phyloP scores from a whole-genome alignment of 1,140 invertebrate genomes.

The Cherax quadricarinatus region DNA sequence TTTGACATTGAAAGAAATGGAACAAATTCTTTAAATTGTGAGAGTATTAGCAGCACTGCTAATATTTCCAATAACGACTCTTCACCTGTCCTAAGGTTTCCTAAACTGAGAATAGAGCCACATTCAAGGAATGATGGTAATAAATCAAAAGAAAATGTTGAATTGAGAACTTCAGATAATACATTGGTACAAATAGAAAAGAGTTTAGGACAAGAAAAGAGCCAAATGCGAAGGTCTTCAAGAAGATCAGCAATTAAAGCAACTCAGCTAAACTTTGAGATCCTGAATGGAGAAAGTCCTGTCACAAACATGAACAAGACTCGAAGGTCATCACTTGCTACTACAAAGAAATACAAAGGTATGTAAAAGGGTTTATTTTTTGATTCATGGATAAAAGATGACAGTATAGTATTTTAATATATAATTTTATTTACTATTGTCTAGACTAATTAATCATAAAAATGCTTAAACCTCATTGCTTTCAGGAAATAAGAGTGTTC shows the following conservation, averaged over 20 bases:
- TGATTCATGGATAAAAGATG: not conserved
- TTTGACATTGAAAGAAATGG: not conserved
- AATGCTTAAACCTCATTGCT: too few species aligned
- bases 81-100: not conserved
- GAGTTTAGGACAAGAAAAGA: not conserved
- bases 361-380: not conserved
- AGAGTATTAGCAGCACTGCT: not conserved
- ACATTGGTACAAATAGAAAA: not conserved
- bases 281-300: not conserved
- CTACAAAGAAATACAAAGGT: not conserved
- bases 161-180: too few species aligned
- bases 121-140: not conserved
- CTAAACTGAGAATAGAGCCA: not conserved
- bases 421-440: not conserved
- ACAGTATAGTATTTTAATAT: not conserved
- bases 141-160: not conserved
- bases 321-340: not conserved
- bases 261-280: not conserved
- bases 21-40: not conserved
- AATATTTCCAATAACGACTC: not conserved
- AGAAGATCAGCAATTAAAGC: slow-evolving; percentile 6
- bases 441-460: too few species aligned
- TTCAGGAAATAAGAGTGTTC: not conserved
- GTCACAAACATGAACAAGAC: not conserved
- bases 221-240: not conserved